Evolutionary conservation across 2,888 invertebrate species (phyloP).

Genomic region (Bembecia ichneumoniformis): DNA sequence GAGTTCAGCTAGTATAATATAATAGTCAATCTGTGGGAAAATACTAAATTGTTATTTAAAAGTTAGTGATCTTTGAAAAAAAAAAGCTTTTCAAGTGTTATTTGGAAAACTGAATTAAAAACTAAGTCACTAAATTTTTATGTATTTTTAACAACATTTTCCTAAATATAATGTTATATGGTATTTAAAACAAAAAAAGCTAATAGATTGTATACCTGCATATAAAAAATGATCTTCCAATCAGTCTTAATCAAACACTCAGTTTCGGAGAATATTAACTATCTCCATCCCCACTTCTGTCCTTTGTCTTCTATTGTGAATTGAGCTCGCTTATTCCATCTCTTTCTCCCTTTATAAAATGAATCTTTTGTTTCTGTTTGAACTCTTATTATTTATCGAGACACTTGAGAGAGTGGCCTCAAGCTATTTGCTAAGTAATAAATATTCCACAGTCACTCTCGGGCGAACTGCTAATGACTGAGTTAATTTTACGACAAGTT

Average conservation of each 20-base stretch:
- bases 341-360: neutral
- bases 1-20: too few species aligned
- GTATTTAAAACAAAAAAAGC: too few species aligned
- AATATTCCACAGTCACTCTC: conserved; percentile 2
- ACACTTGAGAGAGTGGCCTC: neutral
- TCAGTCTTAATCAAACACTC: neutral
- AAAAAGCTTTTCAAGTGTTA: too few species aligned
- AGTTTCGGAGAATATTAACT: neutral
- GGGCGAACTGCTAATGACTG: conserved; percentile 1
- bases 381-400: neutral
- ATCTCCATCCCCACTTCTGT: neutral
- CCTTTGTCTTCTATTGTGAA: neutral
- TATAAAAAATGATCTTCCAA: too few species aligned
- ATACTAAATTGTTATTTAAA: too few species aligned
- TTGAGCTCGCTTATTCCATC: neutral
- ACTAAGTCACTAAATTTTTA: too few species aligned
- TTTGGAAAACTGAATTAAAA: too few species aligned
- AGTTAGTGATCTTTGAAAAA: too few species aligned
- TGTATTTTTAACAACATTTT: too few species aligned
- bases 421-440: conserved; percentile 3
- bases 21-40: too few species aligned
- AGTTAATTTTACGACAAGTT: conserved; percentile 1
- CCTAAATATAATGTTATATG: too few species aligned
- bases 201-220: too few species aligned
- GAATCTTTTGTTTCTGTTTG: neutral